Base-by-base conservation (phyloP, 2,888 invertebrate species). In the Polydrusus cervinus region DNA sequence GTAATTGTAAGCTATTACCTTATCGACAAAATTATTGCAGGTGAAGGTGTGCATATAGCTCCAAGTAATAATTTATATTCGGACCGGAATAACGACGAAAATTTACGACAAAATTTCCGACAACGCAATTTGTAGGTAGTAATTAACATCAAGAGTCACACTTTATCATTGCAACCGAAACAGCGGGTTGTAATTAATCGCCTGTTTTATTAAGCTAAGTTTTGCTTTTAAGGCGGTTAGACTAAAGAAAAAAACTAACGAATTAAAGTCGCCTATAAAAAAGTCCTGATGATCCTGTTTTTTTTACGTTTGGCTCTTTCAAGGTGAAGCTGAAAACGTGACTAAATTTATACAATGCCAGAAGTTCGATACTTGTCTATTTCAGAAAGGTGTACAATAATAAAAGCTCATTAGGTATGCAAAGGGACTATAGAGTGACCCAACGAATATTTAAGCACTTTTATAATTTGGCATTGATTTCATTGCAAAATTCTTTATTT, bases 41-140 rank as follows among this genome's bases (percentile, higher is more conserved):
- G 61, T 68, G 45, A 16, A 0, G 57, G 11, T 57, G 13, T 55
- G 45, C 57, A 70, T 45, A 53, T 45, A 71, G 62, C 64, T 62
- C 25, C 13, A 34, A 71, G 72, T 51, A 53, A 72, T 72, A 76
- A 76, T 72, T 76, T 72, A 76, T 72, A 55, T 72, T 76, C 64
- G 45, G 72, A 72, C 76, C 72, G 76, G 65, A 72, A 72, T 60
- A 57, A 62, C 64, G 69, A 76, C 68, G 67, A 74, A 73, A 77
- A 84, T 84, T 83, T 83, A 84, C 81, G 78, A 79, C 82, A 74
- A 73, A 77, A 84, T 84, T 83, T 83, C 83, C 81, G 78, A 79
- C 82, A 81, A 80, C 79, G 81, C 83, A 84, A 84, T 84, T 84
- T 83, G 84, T 83, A 83, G 81, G 81, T 78, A 80, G 81, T 83